Base-by-base conservation (phyloP, 92 coral and sea anemone genomes). In the Porites rus region DNA sequence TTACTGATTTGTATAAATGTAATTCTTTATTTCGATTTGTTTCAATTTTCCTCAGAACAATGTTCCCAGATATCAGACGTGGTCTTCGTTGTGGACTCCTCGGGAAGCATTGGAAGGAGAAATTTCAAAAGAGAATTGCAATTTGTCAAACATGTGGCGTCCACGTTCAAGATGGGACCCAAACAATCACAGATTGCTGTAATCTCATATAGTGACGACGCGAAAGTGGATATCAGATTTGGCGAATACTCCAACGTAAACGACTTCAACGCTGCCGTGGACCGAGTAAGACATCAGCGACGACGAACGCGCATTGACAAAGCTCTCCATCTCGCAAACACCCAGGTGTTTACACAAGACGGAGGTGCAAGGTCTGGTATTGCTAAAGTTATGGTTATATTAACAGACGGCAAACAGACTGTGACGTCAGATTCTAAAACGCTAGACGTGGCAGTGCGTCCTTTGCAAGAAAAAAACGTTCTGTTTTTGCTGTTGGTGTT, bases 361-460 rank as follows among this genome's bases (percentile, higher is more conserved):
- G 86, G 87, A 50, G 92, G 93, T 7, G 88, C 92, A 6, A 92
- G 98, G 4, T 83, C 78, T 1, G 81, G 88, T 21, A 87, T 89
- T 78, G 86, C 93, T 22, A 94, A 94, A 73, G 83, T 94, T 80
- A 77, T 94, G 84, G 86, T 94, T 24, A 92, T 94, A 12, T 70
- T 94, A 65, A 92, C 98, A 6, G 98, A 94, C 71, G 98, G 98
- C 12, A 86, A 83, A 11, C 98, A 94, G 53, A 92, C 95, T 8
- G 81, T 78, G 31, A 91, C 88, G 54, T 69, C 87, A 11, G 95
- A 87, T 65, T 90, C 94, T 10, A 78, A 83, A 46, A 25, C 93
- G 28, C 86, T 94, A 16, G 88, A 87, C 25, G 67, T 75, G 7
- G 98, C 93, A 1, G 95, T 87, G 21, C 79, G 65, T 3, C 97